Evolutionary conservation across 2,888 invertebrate genomes (phyloP).

Genomic region (Idaea biselata): DNA sequence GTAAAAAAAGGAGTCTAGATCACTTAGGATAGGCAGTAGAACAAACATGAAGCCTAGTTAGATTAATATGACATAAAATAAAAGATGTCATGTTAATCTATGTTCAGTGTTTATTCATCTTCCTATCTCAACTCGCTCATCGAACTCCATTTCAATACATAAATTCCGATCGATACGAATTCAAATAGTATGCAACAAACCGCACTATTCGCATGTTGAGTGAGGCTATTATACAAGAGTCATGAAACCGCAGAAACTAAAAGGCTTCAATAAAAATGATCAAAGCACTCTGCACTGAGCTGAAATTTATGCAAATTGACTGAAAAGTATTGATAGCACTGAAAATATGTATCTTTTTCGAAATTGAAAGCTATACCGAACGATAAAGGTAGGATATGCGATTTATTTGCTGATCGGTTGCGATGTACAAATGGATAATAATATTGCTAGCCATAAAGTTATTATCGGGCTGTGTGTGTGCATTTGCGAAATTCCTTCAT

Average conservation of each 20-base stretch:
- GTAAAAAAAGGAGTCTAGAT: no score
- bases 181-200: slow-evolving; percentile 20
- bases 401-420: neutral
- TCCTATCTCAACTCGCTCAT: neutral
- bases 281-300: slow-evolving; percentile 56
- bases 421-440: neutral
- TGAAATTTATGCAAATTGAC: slow-evolving; percentile 68
- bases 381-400: neutral
- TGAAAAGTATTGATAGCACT: slow-evolving; percentile 65
- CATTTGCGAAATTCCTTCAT: slow-evolving; percentile 7
- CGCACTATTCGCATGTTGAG: slow-evolving; percentile 20
- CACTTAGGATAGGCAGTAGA: no score
- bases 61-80: neutral
- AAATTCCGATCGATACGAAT: neutral
- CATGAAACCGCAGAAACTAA: slow-evolving; percentile 52
- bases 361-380: slow-evolving; percentile 36
- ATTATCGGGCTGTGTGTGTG: slow-evolving; percentile 3
- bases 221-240: slow-evolving; percentile 33
- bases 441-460: neutral
- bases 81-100: neutral
- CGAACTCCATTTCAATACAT: neutral
- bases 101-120: neutral
- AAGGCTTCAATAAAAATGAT: slow-evolving; percentile 59
- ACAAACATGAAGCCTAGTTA: neutral
- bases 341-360: slow-evolving; percentile 56